Percentiles rank a stretch among this genome's conserved stretches.
Conservation (phyloP, 2,888 invertebrate species). For the Ashinkailepas kermadecensis region DNA sequence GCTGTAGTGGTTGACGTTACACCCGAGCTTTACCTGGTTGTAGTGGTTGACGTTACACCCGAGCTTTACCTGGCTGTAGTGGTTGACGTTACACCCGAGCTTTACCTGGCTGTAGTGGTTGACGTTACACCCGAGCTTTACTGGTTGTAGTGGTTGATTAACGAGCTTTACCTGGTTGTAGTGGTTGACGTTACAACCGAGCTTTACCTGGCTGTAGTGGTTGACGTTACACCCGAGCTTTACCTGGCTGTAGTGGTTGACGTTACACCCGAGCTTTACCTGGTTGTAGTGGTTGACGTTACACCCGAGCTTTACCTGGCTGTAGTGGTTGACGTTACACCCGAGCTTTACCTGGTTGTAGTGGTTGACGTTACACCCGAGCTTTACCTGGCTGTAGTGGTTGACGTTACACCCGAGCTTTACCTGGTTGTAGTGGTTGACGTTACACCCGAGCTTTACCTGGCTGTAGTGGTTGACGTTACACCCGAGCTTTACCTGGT, state of each 20-base stretch:
- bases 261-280: background rate
- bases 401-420: background rate
- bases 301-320: background rate
- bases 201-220: background rate
- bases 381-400: background rate
- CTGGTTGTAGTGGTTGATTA: background rate
- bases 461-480: background rate
- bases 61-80: background rate
- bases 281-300: background rate
- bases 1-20: background rate
- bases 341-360: background rate
- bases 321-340: background rate
- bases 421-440: background rate
- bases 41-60: background rate
- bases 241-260: background rate
- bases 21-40: background rate
- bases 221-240: background rate
- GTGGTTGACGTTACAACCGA: background rate
- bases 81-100: background rate
- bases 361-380: background rate
- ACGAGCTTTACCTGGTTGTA: no score
- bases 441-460: background rate
- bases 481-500: background rate
- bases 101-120: background rate
- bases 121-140: background rate